These are phyloP conservation scores for Trichonephila clavata DNA, from an alignment of 1,140 invertebrate genomes.

Conservation along the genomic window DNA sequence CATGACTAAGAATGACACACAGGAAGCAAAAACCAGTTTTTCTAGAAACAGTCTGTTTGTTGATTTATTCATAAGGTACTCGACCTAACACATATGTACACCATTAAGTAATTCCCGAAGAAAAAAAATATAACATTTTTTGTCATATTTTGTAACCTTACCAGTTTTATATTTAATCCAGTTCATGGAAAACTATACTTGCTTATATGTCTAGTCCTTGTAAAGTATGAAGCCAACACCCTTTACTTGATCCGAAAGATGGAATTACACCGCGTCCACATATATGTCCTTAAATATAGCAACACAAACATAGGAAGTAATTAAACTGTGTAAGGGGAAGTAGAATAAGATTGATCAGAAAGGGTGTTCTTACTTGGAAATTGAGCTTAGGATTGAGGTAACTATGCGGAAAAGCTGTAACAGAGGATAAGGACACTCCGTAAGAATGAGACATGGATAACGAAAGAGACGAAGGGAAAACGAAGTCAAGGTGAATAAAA, in stretches of 20 bases:
- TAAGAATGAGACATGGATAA: slow-evolving; percentile 21
- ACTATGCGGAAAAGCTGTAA: slow-evolving; percentile 36
- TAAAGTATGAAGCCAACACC: not conserved
- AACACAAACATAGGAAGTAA: slow-evolving; percentile 16
- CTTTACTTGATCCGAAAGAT: not conserved
- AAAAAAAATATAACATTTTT: not conserved
- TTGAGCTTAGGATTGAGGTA: not conserved
- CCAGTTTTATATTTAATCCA: not conserved
- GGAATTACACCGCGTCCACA: not conserved
- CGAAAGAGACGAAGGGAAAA: not conserved
- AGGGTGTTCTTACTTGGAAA: not conserved
- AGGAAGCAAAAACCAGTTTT: not conserved
- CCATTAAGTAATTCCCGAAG: not conserved
- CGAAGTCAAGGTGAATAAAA: slow-evolving; percentile 52
- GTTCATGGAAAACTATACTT: not conserved
- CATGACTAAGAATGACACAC: not conserved
- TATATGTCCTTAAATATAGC: not conserved
- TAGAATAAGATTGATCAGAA: not conserved
- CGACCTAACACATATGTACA: not conserved
- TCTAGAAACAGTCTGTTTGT: not conserved
- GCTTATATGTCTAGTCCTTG: not conserved
- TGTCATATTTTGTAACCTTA: not conserved
- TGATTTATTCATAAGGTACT: not conserved
- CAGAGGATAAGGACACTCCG: slow-evolving; percentile 21
- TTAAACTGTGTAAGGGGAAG: slow-evolving; percentile 11